Evolutionary conservation across 2,888 invertebrate species (phyloP).

Genomic region (Papilio gigon): DNA sequence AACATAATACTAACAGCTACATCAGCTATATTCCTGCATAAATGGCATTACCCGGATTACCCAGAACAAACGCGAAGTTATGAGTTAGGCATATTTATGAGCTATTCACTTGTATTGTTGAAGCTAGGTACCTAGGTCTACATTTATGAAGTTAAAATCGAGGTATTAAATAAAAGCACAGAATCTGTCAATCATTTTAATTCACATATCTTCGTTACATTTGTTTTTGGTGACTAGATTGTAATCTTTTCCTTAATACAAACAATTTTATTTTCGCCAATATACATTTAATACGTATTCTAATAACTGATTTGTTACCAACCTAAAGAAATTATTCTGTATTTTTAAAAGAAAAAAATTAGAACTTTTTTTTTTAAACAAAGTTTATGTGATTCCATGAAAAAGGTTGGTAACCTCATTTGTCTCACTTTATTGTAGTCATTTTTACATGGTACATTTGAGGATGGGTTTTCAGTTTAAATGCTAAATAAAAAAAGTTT

Average conservation of each 20-base stretch:
- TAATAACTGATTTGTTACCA: conserved; percentile 4
- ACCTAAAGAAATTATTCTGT: conserved; percentile 19
- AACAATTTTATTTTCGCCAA: conserved; percentile 36
- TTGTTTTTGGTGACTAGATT: conserved; percentile 63
- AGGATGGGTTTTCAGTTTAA: too few species aligned
- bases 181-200: conserved; percentile 55
- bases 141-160: not conserved
- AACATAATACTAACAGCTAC: too few species aligned
- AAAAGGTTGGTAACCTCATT: not conserved
- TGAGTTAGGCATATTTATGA: too few species aligned
- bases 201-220: conserved; percentile 51
- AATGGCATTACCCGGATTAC: too few species aligned
- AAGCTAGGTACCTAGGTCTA: too few species aligned
- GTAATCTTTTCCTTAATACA: conserved; percentile 53
- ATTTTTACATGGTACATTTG: not conserved
- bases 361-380: not conserved
- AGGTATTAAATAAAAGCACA: conserved; percentile 51
- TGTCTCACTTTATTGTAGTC: not conserved
- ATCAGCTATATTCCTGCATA: too few species aligned
- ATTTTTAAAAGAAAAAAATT: not conserved
- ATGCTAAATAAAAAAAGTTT: too few species aligned
- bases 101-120: too few species aligned
- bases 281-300: not conserved
- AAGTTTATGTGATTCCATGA: not conserved
- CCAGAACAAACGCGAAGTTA: too few species aligned